These are phyloP conservation scores for Oscheius sp. DNA, from an alignment of 2,888 invertebrate species.

Conservation along the genomic window DNA sequence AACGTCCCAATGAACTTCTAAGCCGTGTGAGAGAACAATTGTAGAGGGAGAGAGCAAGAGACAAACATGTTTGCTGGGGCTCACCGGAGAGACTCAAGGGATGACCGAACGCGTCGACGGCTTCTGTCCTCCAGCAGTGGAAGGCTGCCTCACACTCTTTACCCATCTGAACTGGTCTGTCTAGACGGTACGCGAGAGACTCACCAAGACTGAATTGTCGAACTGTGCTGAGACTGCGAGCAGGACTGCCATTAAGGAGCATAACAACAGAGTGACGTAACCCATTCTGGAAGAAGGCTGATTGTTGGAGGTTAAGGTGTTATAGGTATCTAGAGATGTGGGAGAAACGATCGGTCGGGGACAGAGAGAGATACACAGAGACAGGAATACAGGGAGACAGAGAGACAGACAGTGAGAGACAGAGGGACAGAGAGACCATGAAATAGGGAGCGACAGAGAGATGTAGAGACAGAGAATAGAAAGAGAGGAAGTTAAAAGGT, in stretches of 20 bases:
- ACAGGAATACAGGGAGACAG: background rate
- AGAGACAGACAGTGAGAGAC: slow-evolving; percentile 6
- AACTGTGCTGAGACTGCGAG: slow-evolving; percentile 36
- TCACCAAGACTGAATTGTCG: slow-evolving; percentile 23
- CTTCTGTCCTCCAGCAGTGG: slow-evolving; percentile 58
- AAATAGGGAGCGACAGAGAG: background rate
- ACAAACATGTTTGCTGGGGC: background rate
- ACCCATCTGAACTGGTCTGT: slow-evolving; percentile 36
- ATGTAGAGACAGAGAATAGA: background rate
- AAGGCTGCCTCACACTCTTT: slow-evolving; percentile 53
- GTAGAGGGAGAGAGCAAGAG: no score
- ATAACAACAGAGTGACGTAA: slow-evolving; percentile 30
- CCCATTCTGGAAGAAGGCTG: slow-evolving; percentile 28
- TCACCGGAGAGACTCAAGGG: slow-evolving; percentile 41
- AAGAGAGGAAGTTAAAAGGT: background rate
- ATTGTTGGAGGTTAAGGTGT: no score
- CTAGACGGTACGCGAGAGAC: background rate
- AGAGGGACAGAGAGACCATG: background rate
- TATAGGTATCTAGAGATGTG: background rate
- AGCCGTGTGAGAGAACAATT: no score
- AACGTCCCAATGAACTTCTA: no score
- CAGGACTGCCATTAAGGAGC: slow-evolving; percentile 26
- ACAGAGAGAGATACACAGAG: slow-evolving; percentile 7
- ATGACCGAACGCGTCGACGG: slow-evolving; percentile 48
- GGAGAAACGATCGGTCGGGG: background rate